Evolutionary conservation across 2,888 invertebrate genomes (phyloP), one percentile per base, ranked within the genome.

Genomic region (Seira sanloemensis): DNA sequence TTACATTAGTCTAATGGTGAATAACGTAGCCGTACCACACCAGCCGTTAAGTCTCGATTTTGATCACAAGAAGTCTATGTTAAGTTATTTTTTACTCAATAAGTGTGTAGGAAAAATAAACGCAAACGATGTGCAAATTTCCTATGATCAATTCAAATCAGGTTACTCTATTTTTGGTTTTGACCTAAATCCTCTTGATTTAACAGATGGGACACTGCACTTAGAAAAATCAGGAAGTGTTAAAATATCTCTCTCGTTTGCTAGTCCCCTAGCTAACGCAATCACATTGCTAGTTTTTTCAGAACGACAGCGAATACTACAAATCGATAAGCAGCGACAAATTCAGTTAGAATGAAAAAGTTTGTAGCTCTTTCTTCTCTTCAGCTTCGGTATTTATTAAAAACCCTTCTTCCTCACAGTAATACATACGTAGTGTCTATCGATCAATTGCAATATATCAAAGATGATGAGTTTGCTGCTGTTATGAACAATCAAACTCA

Each of bases 11-110:
- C 21, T 89, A 0, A 79, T 80, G 65, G 83, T 89, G 0, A 89
- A 90, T 58, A 89, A 88, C 1, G 71, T 88, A n/a, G 86, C 88
- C 1, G 67, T 88, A 9, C 90, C 90, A 0, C 71, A 81, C 1
- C 81, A 84, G 27, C 84, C 88, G 21, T 26, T 88, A 2, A 69
- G 68, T 16, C 50, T 88, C 0, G 72, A 88, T 68, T 87, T 89
- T 79, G n/a, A n/a, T n/a, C n/a, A 21, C 25, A 0, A 23, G 16
- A 0, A 21, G 37, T 16, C 21, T 12, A 46, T 76, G 0, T 5
- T 85, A 12, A 65, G 74, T 0, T 86, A 85, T 18, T 86, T 74
- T 50, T 16, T 79, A 5, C 24, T 86, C 7, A 27, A 50, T 19
- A 23, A 37, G 5, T 71, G 71, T 25, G 21, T 79, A 7, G 66